Conservation (phyloP, 2,113 vertebrate species). For the Cisticola juncidis region DNA sequence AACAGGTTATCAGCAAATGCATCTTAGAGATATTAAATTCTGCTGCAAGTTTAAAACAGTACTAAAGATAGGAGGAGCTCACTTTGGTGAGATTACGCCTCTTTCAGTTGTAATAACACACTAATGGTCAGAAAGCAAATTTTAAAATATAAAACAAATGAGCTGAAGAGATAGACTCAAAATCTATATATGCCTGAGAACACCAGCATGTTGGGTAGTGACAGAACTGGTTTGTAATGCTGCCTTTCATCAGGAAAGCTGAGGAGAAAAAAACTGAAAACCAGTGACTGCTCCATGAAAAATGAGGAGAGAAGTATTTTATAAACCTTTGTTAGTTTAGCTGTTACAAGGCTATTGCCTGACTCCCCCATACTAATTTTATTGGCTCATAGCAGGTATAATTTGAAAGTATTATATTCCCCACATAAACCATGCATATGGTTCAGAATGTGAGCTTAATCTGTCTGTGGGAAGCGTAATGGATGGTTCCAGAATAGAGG, state of each 20-base stretch:
- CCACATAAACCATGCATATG: conserved; percentile 3
- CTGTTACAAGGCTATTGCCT: conserved; percentile 36
- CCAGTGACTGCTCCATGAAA: conserved; percentile 9
- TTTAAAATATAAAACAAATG: not conserved
- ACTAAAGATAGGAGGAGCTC: not conserved
- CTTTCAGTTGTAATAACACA: not conserved
- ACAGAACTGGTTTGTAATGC: not conserved
- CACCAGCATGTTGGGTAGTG: not conserved
- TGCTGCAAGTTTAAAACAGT: not conserved
- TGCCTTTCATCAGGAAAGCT: not conserved
- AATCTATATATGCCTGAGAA: not conserved
- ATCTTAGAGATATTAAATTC: not conserved
- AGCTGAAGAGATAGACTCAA: not conserved
- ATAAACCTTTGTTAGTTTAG: conserved; percentile 54
- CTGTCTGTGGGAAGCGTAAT: conserved; percentile 27
- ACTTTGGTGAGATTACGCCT: not conserved
- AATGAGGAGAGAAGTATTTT: conserved; percentile 52
- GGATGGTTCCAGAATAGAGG: conserved; percentile 17
- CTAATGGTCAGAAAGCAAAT: not conserved
- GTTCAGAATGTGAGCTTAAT: not conserved
- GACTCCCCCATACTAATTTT: conserved; percentile 25
- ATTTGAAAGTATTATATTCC: conserved; percentile 53
- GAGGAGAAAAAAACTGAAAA: not conserved
- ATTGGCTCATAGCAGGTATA: conserved; percentile 38
- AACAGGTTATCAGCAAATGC: not conserved